Percentiles rank a stretch among this genome's conserved stretches.
These are phyloP conservation scores for Pristionchus entomophagus DNA, from an alignment of 2,888 invertebrate species.

Conservation along the genomic window DNA sequence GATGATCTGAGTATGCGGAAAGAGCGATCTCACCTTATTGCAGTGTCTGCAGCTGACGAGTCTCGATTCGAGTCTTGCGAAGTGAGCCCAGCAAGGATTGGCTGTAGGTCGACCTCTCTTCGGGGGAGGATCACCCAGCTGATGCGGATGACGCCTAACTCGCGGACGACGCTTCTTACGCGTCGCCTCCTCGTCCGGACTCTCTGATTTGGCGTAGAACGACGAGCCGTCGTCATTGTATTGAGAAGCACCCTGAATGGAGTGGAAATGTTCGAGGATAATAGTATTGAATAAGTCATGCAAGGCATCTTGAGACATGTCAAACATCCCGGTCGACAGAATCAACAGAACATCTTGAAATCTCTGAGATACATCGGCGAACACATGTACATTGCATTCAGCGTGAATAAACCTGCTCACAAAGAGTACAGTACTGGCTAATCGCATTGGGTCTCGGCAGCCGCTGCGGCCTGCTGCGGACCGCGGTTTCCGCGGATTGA, in stretches of 20 bases:
- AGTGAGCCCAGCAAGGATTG: conserved; percentile 31
- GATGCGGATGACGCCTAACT: neutral
- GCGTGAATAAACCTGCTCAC: neutral
- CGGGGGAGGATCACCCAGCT: neutral
- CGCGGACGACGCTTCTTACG: neutral
- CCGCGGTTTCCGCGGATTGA: too few relatives aligned
- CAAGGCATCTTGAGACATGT: neutral
- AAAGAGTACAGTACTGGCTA: too few relatives aligned
- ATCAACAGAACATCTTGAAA: neutral
- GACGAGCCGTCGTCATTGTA: neutral
- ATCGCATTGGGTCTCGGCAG: too few relatives aligned
- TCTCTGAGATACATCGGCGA: neutral
- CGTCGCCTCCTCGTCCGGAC: neutral
- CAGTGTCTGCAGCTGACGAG: neutral
- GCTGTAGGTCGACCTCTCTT: conserved; percentile 26
- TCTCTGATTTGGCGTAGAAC: neutral
- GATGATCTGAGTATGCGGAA: too few relatives aligned
- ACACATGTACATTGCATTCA: neutral
- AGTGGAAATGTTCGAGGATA: neutral
- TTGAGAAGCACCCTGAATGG: neutral
- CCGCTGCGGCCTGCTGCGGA: too few relatives aligned
- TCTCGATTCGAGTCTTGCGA: neutral
- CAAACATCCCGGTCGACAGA: neutral
- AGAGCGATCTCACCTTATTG: neutral
- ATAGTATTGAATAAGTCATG: neutral